Percentiles rank a stretch among this genome's conserved stretches.
phyloP scores from a whole-genome alignment of 2,113 vertebrate species.

The Ictalurus furcatus region DNA sequence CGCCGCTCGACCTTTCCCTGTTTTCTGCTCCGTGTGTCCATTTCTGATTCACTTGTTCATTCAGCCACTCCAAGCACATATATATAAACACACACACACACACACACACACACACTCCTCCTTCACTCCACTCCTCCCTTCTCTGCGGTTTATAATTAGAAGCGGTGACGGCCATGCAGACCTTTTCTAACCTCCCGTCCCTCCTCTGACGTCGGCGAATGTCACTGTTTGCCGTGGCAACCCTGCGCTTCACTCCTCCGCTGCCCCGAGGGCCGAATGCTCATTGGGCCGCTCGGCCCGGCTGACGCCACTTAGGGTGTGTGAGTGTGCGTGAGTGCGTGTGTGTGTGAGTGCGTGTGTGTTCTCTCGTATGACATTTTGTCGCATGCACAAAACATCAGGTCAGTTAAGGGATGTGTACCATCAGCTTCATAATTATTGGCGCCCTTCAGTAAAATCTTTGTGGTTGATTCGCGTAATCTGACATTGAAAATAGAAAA shows the following conservation, averaged over 20 bases:
- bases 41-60: constrained; percentile 17
- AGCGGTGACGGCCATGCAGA: constrained; percentile 55
- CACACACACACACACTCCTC: background rate
- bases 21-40: background rate
- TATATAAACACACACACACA: background rate
- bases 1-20: background rate
- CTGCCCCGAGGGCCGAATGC: constrained; percentile 32
- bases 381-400: background rate
- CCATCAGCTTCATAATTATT: background rate
- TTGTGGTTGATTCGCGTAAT: background rate
- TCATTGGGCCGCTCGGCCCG: constrained; percentile 39
- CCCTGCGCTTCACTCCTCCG: constrained; percentile 44
- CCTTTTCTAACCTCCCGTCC: constrained; percentile 57
- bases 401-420: background rate
- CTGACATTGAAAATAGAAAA: background rate
- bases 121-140: constrained; percentile 17
- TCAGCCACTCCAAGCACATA: background rate
- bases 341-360: constrained; percentile 1
- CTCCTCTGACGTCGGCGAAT: constrained; percentile 60
- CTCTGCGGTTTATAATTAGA: constrained; percentile 60
- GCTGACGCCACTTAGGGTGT: background rate
- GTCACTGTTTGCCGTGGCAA: constrained; percentile 62
- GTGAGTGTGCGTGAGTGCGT: background rate
- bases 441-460: background rate
- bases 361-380: background rate